Base-by-base conservation (phyloP, 2,888 invertebrate species). In the Therioaphis trifolii region DNA sequence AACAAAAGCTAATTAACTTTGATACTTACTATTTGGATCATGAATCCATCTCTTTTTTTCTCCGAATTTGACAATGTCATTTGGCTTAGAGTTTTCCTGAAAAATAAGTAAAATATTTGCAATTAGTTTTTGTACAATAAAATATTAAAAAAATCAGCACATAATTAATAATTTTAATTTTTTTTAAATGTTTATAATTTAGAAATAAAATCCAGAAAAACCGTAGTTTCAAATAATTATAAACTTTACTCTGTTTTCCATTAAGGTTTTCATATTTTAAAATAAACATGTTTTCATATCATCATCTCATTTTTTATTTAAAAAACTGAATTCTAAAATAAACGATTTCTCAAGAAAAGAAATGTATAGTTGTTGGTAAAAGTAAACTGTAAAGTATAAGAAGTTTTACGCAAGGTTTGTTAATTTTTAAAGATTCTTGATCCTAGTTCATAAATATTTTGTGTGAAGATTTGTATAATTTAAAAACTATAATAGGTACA, bases 41-140 rank as follows among this genome's bases (percentile, higher is more conserved):
- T 93, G 93, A 88, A 94, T 93, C 93, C 93, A 94, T 87, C 92
- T 90, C 87, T 94, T 94, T 89, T 92, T 93, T 87, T 93, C 93
- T 69, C 91, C 91, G 46, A 82, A 84, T 85, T 86, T 87, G 66
- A 78, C 55, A 2, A 84, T 61, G 18, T 84, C 61, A 29, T 84
- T 85, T 11, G 77, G 76, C 43, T 84, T 80, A 18, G 84, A 89
- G 85, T 91, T 91, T 87, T 92, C 92, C 90, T 90, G 88, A 43
- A 89, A 89, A 86, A 86, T 85, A 55, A 40, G 46, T 49, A 85
- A 66, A 66, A 85, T 49, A 46, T 40, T 43, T n/a, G 69, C 5
- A 68, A 75, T 14, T 58, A 2, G 35, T 35, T 35, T 35, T 3
- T 35, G 7, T 35, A 35, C 7, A 7, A 7, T 35, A 35, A 35